Evolutionary conservation across 2,113 vertebrate genomes (phyloP).

Genomic region (Crotalus tigris): DNA sequence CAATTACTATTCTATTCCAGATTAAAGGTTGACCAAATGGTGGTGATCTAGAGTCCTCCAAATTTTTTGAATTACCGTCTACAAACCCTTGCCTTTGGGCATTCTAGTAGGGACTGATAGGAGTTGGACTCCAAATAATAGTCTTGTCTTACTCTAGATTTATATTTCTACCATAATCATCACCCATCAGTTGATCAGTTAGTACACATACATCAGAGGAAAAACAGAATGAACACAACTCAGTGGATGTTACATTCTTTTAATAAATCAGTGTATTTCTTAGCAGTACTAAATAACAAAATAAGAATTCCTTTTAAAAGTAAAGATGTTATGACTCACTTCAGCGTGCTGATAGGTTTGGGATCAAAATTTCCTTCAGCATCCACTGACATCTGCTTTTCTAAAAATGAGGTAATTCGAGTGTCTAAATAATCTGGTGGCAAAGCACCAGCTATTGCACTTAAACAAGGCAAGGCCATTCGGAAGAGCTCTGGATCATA

Average conservation of each 20-base stretch:
- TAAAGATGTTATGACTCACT: conserved; percentile 75
- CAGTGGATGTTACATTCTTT: not conserved
- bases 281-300: not conserved
- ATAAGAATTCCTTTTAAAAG: not conserved
- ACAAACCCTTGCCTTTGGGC: not conserved
- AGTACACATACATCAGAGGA: not conserved
- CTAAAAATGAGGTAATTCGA: conserved; percentile 79
- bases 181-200: not conserved
- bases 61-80: not conserved
- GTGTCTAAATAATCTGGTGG: conserved; percentile 94
- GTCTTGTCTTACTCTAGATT: not conserved
- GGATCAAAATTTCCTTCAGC: conserved; percentile 97
- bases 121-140: not conserved
- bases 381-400: conserved; percentile 88
- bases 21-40: not conserved
- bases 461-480: conserved; percentile 97
- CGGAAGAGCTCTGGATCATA: conserved; percentile 94
- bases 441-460: conserved; percentile 92
- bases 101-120: not conserved
- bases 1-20: not conserved
- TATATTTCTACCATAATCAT: not conserved
- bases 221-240: not conserved
- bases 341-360: conserved; percentile 89
- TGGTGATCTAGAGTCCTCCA: not conserved
- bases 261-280: conserved; percentile 2